Base-by-base conservation (phyloP, 1,140 invertebrate genomes). In the Pseudomyrmex sp. region DNA sequence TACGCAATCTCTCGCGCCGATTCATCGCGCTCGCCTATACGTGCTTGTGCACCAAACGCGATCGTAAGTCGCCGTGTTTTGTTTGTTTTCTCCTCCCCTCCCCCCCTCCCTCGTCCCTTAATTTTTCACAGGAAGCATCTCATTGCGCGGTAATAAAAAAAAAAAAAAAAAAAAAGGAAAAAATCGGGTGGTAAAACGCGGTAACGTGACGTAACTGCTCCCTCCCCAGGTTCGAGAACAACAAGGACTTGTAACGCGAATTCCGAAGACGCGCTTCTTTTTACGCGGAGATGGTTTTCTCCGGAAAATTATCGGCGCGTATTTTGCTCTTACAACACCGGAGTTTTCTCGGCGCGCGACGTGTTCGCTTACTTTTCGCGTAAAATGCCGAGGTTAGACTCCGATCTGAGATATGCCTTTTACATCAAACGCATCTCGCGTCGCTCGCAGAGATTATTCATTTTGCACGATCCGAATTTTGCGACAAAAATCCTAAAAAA, bases 1-100 rank as follows among this genome's bases (percentile, higher is more conserved):
- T 35, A 7, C 35, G 65, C 35, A 35, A 74, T 66, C 82, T 88
- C 76, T 26, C 61, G 75, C 72, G 75, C 72, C 35, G 79, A 88
- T 72, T 72, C 59, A 79, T 86, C 46, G 79, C 46, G 79, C 59
- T 26, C 65, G 18, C 48, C 48, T 35, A 12, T 35, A 12, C 46
- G 46, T 0, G 48, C 9, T 35, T 35, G 48, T 20, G 48, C 35
- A 35, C 5, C 5, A 35, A 35, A 48, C 59, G 35, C 48, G 54
- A 79, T 8, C 50, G 35, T 35, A 44, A 1, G 20, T 46, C 50
- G 23, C 35, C 12, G 46, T 35, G 50, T 63, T 65, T 35, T 62
- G 20, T 56, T 20, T 80, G 13, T n/a, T 65, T 65, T 58, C 12
- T 77, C 23, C 20, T 56, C 52, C 18, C 10, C 7, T 69, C 48